These are phyloP conservation scores for Hippopotamus amphibius DNA, from an alignment of 2,113 vertebrate species.

Conservation along the genomic window DNA sequence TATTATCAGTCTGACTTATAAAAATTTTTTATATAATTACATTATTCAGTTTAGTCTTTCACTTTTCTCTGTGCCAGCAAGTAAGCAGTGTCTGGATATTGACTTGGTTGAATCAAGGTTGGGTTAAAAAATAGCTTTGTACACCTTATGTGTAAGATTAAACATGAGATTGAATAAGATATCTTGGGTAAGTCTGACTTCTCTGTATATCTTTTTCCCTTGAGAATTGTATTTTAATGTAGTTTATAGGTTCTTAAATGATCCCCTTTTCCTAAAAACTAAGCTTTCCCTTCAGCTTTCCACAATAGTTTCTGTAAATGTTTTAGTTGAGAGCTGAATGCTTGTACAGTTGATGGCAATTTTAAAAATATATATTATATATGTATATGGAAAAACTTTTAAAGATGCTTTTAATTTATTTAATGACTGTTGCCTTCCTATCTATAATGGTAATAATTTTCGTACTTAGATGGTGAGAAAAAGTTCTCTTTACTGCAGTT, in stretches of 20 bases:
- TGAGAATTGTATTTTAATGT: slow-evolving; percentile 49
- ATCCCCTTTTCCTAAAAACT: slow-evolving; percentile 36
- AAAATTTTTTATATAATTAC: slow-evolving; percentile 30
- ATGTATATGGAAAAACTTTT: slow-evolving; percentile 94
- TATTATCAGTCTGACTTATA: slow-evolving; percentile 44
- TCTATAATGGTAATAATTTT: slow-evolving; percentile 76
- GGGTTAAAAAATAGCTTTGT: slow-evolving; percentile 30
- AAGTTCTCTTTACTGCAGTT: slow-evolving; percentile 46
- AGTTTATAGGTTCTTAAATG: slow-evolving; percentile 29
- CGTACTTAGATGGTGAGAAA: slow-evolving; percentile 56
- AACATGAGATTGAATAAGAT: slow-evolving; percentile 25
- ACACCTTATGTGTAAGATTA: not conserved
- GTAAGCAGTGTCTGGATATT: slow-evolving; percentile 25
- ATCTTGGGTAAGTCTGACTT: slow-evolving; percentile 38
- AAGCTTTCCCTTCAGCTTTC: slow-evolving; percentile 54
- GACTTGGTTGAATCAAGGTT: slow-evolving; percentile 43
- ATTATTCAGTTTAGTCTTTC: slow-evolving; percentile 45
- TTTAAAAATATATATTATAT: slow-evolving; percentile 80
- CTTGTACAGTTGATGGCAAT: slow-evolving; percentile 91
- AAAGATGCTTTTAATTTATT: slow-evolving; percentile 95
- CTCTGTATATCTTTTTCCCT: slow-evolving; percentile 3
- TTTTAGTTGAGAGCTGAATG: slow-evolving; percentile 85
- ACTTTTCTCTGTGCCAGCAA: slow-evolving; percentile 53
- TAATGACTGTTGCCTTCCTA: slow-evolving; percentile 87
- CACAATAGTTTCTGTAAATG: slow-evolving; percentile 85